These are phyloP conservation scores for Caenorhabditis zanzibari DNA, from an alignment of 2,888 invertebrate genomes.

Conservation along the genomic window DNA sequence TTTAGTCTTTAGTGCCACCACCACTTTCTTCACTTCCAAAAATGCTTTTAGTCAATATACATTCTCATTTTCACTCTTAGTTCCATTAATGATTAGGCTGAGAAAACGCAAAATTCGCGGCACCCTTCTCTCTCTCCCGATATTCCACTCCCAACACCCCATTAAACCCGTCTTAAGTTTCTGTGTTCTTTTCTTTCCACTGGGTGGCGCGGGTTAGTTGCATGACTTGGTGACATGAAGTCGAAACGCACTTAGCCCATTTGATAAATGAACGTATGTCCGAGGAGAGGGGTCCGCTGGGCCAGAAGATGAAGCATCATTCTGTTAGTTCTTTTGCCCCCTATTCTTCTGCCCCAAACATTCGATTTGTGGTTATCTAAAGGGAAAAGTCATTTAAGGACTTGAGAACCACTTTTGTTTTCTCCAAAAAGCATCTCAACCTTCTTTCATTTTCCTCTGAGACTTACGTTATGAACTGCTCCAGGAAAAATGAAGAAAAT, in stretches of 20 bases:
- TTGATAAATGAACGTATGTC: constrained; percentile 60
- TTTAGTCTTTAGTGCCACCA: constrained; percentile 7
- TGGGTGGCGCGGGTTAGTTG: constrained; percentile 35
- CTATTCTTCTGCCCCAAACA: constrained; percentile 31
- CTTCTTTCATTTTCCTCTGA: constrained; percentile 11
- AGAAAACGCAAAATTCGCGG: constrained; percentile 18
- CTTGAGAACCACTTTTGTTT: background rate
- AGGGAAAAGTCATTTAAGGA: background rate
- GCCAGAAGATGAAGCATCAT: constrained; percentile 36
- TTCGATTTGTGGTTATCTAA: background rate
- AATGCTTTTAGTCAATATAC: constrained; percentile 28
- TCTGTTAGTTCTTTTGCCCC: constrained; percentile 6
- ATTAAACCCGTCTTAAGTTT: constrained; percentile 35
- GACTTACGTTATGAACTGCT: constrained; percentile 48
- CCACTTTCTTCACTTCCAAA: background rate
- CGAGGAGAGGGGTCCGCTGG: constrained; percentile 37
- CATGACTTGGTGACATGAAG: constrained; percentile 56
- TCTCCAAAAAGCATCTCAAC: background rate
- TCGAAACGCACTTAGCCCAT: constrained; percentile 52
- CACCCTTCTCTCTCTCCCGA: constrained; percentile 5
- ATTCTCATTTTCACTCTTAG: constrained; percentile 35
- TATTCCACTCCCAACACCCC: constrained; percentile 29
- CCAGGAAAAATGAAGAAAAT: background rate
- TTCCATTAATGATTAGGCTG: constrained; percentile 46
- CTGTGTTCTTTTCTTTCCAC: constrained; percentile 22